Evolutionary conservation across 2,797 vertebrate species (phyloP).

Genomic region (Gymnodraco acuticeps): DNA sequence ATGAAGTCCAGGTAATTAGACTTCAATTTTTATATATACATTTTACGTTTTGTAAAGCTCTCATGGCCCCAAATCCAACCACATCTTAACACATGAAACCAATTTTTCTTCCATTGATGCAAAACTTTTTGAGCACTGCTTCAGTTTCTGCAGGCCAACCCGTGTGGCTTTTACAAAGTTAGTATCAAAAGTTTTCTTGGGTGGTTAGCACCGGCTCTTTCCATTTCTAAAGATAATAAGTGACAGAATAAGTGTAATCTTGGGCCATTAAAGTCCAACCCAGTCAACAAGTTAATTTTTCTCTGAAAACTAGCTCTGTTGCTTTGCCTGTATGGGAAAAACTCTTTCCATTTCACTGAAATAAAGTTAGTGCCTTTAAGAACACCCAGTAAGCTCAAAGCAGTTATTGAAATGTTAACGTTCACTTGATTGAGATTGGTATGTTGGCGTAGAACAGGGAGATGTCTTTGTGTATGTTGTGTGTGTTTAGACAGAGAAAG

Average conservation of each 20-base stretch:
- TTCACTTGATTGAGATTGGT: not conserved
- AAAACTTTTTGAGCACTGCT: not conserved
- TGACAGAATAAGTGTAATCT: too few relatives aligned
- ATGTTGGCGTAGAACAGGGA: not conserved
- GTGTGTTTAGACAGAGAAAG: slow-evolving; percentile 21
- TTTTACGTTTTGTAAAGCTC: not conserved
- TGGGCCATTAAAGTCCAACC: not conserved
- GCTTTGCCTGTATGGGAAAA: slow-evolving; percentile 15
- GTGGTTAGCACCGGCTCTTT: slow-evolving; percentile 20
- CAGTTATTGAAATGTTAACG: not conserved
- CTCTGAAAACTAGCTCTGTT: not conserved
- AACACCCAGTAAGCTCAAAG: not conserved
- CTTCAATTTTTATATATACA: too few relatives aligned
- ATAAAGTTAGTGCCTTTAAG: not conserved
- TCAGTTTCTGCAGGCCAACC: not conserved
- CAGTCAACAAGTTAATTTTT: not conserved
- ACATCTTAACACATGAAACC: not conserved
- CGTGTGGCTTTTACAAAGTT: not conserved
- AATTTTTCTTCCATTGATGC: not conserved
- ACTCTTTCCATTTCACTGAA: not conserved
- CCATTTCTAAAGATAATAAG: not conserved
- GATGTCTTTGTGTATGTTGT: not conserved
- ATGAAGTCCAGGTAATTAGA: too few relatives aligned
- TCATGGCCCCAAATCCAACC: not conserved
- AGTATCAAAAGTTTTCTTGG: not conserved